These are phyloP conservation scores for Rhynchomys soricoides DNA, from an alignment of 2,113 vertebrate species.

Conservation along the genomic window DNA sequence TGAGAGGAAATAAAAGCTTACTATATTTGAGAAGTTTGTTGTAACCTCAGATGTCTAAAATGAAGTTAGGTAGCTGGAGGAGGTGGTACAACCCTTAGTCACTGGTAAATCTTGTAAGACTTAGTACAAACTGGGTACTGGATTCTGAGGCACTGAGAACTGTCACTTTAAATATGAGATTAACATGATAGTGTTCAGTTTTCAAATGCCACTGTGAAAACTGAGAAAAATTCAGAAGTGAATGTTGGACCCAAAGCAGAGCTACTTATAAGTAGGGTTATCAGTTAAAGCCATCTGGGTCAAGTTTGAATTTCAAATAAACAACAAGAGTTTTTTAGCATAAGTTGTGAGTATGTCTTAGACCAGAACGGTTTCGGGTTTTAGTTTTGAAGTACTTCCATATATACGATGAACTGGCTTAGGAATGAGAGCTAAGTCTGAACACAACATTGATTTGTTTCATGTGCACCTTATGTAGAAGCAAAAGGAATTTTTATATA, in stretches of 20 bases:
- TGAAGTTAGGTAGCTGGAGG: not conserved
- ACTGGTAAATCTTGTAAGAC: not conserved
- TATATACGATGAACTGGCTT: not conserved
- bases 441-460: not conserved
- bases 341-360: not conserved
- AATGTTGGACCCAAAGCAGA: not conserved
- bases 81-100: not conserved
- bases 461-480: not conserved
- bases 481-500: not conserved
- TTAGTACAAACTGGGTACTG: not conserved
- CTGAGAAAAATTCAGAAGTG: not conserved
- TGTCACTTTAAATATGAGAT: slow-evolving; percentile 11
- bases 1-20: not conserved
- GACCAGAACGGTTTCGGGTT: not conserved
- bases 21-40: slow-evolving; percentile 13
- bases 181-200: not conserved
- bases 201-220: not conserved
- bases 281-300: not conserved
- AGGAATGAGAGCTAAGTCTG: not conserved
- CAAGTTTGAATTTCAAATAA: slow-evolving; percentile 50
- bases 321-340: not conserved
- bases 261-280: not conserved
- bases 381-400: not conserved
- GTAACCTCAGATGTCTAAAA: not conserved
- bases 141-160: slow-evolving; percentile 9